Percentiles rank a stretch among this genome's conserved stretches.
phyloP scores from a whole-genome alignment of 2,888 invertebrate genomes.

The Drosophila phalerata region DNA sequence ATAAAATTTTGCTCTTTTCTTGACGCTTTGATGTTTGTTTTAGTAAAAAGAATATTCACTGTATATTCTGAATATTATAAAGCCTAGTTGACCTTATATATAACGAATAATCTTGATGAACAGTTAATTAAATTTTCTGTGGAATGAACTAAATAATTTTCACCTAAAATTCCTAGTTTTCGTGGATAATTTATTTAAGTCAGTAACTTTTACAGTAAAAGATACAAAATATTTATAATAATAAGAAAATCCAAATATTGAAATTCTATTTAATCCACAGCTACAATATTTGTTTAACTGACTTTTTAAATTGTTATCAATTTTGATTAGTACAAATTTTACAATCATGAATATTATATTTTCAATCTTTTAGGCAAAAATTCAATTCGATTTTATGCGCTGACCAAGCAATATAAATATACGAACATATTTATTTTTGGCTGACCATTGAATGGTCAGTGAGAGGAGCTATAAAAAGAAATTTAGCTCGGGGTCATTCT shows the following conservation, averaged over 20 bases:
- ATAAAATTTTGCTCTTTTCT: too few relatives aligned
- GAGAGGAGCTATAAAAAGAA: slow-evolving; percentile 44
- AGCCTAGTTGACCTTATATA: too few relatives aligned
- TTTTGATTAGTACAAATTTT: background rate
- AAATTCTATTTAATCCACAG: background rate
- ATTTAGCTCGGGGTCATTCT: slow-evolving; percentile 56
- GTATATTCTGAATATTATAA: too few relatives aligned
- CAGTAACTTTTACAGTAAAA: background rate
- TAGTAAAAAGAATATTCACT: too few relatives aligned
- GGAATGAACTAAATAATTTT: too few relatives aligned
- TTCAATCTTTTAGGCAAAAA: slow-evolving; percentile 12
- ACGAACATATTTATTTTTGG: slow-evolving; percentile 22
- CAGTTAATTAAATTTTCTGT: too few relatives aligned
- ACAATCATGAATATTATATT: background rate
- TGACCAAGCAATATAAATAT: slow-evolving; percentile 25
- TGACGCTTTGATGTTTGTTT: too few relatives aligned
- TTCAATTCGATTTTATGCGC: slow-evolving; percentile 14
- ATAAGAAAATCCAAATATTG: background rate
- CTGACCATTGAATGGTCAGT: slow-evolving; percentile 52
- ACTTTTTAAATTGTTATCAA: background rate
- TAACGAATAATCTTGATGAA: too few relatives aligned
- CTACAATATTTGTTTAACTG: background rate
- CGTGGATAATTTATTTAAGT: too few relatives aligned
- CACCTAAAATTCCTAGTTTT: too few relatives aligned
- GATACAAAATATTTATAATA: background rate